A percentile compares a stretch with the other conserved stretches of the same genome.
Conservation (phyloP, 2,797 vertebrate genomes). For the Heterohyrax brucei region DNA sequence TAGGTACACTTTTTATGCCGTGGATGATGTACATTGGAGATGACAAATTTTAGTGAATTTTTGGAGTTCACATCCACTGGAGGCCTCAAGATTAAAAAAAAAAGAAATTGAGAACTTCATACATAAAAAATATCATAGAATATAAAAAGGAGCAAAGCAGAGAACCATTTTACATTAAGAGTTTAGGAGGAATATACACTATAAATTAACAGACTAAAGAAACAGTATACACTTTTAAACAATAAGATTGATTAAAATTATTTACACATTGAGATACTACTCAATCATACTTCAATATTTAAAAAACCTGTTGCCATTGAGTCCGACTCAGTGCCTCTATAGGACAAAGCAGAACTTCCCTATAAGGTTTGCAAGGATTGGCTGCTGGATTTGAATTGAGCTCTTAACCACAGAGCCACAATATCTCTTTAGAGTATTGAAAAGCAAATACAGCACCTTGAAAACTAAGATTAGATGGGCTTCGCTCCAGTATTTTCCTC, state of each 20-base stretch:
- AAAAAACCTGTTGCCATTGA: not conserved
- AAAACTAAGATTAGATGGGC: too few species aligned
- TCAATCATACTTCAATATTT: constrained; percentile 42
- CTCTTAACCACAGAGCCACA: too few species aligned
- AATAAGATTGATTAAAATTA: not conserved
- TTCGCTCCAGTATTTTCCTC: not conserved
- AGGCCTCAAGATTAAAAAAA: not conserved
- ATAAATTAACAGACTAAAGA: constrained; percentile 10
- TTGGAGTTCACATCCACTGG: not conserved
- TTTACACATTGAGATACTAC: constrained; percentile 4
- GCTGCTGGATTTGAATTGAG: too few species aligned
- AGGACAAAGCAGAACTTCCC: too few species aligned
- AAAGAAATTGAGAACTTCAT: constrained; percentile 1
- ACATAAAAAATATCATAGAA: not conserved
- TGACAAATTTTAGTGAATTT: constrained; percentile 25
- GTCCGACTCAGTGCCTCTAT: too few species aligned
- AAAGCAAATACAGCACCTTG: too few species aligned
- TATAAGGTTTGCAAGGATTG: too few species aligned
- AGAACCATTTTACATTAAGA: constrained; percentile 45
- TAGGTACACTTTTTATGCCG: not conserved
- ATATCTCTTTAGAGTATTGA: too few species aligned
- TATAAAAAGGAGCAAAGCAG: constrained; percentile 14
- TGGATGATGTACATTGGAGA: not conserved
- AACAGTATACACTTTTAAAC: constrained; percentile 15
- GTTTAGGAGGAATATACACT: not conserved